phyloP scores from a whole-genome alignment of 1,140 invertebrate species.

The Popillia japonica region DNA sequence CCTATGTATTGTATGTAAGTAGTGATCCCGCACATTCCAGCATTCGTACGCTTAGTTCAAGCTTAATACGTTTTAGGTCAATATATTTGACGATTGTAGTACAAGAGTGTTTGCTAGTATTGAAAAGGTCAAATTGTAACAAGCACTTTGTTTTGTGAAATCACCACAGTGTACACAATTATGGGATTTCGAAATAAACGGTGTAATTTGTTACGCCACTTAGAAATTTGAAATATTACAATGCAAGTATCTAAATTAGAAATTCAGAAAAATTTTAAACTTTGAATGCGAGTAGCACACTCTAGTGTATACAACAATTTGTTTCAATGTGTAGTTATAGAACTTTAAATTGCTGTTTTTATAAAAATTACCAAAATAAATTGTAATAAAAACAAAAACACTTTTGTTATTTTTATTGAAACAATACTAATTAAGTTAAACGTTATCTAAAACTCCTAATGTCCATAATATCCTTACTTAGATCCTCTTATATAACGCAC shows the following conservation, averaged over 20 bases:
- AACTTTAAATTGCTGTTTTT: no score
- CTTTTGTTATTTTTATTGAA: no score
- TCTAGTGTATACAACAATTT: no score
- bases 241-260: no score
- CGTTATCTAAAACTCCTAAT: no score
- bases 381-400: no score
- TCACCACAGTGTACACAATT: background rate
- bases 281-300: no score
- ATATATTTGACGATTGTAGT: background rate
- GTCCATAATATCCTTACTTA: background rate
- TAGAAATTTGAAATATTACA: background rate
- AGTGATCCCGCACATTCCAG: background rate
- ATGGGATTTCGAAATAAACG: background rate
- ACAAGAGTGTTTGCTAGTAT: background rate
- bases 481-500: background rate
- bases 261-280: no score
- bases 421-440: no score
- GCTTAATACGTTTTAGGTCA: background rate
- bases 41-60: background rate
- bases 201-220: background rate
- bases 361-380: no score
- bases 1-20: background rate
- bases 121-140: background rate
- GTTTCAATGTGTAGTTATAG: no score
- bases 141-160: background rate